These are phyloP conservation scores for pig (Sus scrofa) DNA, from an alignment of 2,113 vertebrate species.

Conservation along the genomic window DNA sequence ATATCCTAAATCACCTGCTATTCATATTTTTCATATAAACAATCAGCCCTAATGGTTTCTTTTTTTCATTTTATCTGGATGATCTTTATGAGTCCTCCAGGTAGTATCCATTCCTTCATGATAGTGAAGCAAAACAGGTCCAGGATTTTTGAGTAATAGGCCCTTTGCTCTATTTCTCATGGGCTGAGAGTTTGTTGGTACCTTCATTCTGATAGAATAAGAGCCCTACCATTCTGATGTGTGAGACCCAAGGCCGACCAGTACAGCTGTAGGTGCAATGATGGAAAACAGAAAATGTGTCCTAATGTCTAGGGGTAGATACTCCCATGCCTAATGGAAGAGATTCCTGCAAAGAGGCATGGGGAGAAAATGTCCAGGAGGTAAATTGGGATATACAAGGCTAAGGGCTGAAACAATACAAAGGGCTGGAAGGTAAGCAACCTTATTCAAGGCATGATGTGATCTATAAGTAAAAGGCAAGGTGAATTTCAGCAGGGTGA, in stretches of 20 bases:
- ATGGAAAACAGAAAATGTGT: background rate
- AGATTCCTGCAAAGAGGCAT: background rate
- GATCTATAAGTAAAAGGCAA: background rate
- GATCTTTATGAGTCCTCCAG: background rate
- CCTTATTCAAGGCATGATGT: background rate
- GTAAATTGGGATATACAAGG: background rate
- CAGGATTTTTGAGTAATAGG: background rate
- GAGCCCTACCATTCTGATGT: background rate
- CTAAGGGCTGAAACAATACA: background rate
- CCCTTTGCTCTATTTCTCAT: background rate
- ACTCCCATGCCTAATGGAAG: background rate
- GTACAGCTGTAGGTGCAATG: background rate
- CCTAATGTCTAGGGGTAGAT: background rate
- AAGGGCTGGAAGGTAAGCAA: background rate
- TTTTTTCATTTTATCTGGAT: background rate
- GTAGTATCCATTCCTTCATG: background rate
- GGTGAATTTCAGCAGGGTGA: background rate
- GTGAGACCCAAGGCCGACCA: background rate
- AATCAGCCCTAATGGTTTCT: background rate
- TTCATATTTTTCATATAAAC: background rate
- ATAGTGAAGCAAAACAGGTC: background rate
- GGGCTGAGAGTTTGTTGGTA: background rate
- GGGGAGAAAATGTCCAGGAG: background rate
- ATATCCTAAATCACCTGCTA: background rate
- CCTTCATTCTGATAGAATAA: background rate